Evolutionary conservation across 2,888 invertebrate species (phyloP), one percentile per base, ranked within the genome.

Genomic region (Phlogophora meticulosa): DNA sequence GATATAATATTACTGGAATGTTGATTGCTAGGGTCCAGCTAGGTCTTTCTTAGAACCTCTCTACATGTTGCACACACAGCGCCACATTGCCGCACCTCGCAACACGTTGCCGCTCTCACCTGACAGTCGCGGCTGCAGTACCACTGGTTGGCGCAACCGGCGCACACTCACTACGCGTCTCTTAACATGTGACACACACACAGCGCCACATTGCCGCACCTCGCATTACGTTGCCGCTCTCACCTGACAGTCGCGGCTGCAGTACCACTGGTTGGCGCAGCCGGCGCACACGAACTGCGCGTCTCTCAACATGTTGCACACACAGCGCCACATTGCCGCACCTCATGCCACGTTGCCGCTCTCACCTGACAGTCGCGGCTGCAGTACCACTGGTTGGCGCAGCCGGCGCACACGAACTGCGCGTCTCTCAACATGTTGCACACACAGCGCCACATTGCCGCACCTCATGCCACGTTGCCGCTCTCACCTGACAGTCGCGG

Each of bases 331-430:
- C 96, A 74, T 96, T n/a, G n/a, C n/a, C n/a, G n/a, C n/a, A n/a
- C n/a, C n/a, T n/a, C n/a, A n/a, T n/a, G n/a, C n/a, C n/a, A n/a
- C 96, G 71, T 94, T 96, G n/a, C n/a, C n/a, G n/a, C n/a, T 7
- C 73, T 72, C 92, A 98, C 98, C 97, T 99, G 99, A 91, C 99
- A 99, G 78, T 98, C 98, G 62, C 98, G 96, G 88, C 98, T 98
- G 96, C 99, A 99, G 92, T 99, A 99, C 98, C 98, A 99, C 94
- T 98, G 98, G 93, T 98, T 98, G 79, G 97, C 98, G 91, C 98
- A 98, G 56, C 98, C 98, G 49, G 98, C 98, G 90, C 98, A 98
- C 48, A 98, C 98, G 88, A 98, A 98, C 93, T 98, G 98, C 70
- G 98, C 98, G 84, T 97, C 96, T 76, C 97, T 96, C 68, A 97